A percentile compares a stretch with the other conserved stretches of the same genome.
phyloP scores from a whole-genome alignment of 2,888 invertebrate genomes.

The Coelinius sp. region DNA sequence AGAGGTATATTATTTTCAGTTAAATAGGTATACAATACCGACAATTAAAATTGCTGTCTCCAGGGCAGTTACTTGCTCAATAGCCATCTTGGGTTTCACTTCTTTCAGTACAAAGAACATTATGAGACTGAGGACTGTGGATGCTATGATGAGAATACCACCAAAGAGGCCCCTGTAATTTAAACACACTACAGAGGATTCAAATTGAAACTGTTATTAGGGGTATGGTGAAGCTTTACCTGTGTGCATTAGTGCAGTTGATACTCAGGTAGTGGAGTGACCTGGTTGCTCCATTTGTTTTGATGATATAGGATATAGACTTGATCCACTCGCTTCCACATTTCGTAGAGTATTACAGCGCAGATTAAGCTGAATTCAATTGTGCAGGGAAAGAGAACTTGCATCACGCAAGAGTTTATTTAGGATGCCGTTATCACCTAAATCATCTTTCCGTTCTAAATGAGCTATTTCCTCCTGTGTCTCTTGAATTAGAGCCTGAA shows the following conservation, averaged over 20 bases:
- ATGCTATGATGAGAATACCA: constrained; percentile 83
- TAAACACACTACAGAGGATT: neutral
- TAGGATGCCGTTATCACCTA: constrained; percentile 71
- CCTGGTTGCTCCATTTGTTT: constrained; percentile 66
- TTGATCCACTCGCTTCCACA: constrained; percentile 89
- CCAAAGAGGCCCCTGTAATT: constrained; percentile 76
- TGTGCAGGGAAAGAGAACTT: constrained; percentile 90
- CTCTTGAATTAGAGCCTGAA: constrained; percentile 80
- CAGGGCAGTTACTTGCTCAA: constrained; percentile 64
- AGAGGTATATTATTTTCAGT: neutral
- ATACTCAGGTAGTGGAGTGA: constrained; percentile 70
- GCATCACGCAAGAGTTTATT: constrained; percentile 75
- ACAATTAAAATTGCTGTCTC: constrained; percentile 61
- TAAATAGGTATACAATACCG: constrained; percentile 48
- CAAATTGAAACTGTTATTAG: constrained; percentile 19
- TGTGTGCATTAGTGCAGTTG: constrained; percentile 88
- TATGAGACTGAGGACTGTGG: constrained; percentile 88
- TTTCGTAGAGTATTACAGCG: constrained; percentile 84
- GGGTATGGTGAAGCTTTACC: constrained; percentile 60
- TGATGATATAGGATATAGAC: constrained; percentile 73
- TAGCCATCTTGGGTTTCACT: constrained; percentile 65
- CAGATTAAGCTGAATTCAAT: constrained; percentile 94
- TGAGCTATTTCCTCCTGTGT: constrained; percentile 90
- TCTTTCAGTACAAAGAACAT: constrained; percentile 90
- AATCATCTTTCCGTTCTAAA: constrained; percentile 72